Percentiles rank a stretch among this genome's conserved stretches.
phyloP scores from a whole-genome alignment of 2,888 invertebrate genomes.

The Apotomis betuletana region DNA sequence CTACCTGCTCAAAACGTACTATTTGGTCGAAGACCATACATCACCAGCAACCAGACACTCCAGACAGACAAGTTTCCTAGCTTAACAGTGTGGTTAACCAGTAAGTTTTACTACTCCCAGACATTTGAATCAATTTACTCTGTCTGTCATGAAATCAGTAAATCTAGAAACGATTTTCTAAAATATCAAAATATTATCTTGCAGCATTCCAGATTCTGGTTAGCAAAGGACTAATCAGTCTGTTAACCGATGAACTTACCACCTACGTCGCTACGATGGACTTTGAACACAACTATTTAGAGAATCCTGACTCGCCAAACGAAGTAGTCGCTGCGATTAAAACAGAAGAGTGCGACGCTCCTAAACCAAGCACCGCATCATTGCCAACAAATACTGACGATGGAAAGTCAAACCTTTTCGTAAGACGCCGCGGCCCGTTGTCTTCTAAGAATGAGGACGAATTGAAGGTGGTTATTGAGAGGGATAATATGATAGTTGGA shows the following conservation, averaged over 20 bases:
- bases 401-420: slow-evolving; percentile 55
- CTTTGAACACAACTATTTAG: slow-evolving; percentile 66
- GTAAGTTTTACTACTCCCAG: too few relatives aligned
- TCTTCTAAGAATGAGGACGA: slow-evolving; percentile 66
- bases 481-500: slow-evolving; percentile 78
- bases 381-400: slow-evolving; percentile 26
- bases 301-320: slow-evolving; percentile 48
- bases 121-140: too few relatives aligned
- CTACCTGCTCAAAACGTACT: too few relatives aligned
- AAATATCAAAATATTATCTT: slow-evolving; percentile 42
- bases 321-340: slow-evolving; percentile 47
- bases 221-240: slow-evolving; percentile 71
- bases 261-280: slow-evolving; percentile 71
- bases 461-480: slow-evolving; percentile 74
- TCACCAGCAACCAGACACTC: too few relatives aligned
- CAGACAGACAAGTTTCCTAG: too few relatives aligned
- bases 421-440: slow-evolving; percentile 61
- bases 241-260: slow-evolving; percentile 72
- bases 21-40: too few relatives aligned
- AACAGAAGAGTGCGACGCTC: slow-evolving; percentile 17
- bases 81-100: too few relatives aligned
- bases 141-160: too few relatives aligned
- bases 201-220: slow-evolving; percentile 78
- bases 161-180: too few relatives aligned
- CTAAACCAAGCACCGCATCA: background rate